Evolutionary conservation across 1,140 invertebrate genomes (phyloP).

Genomic region (Scaptomyza graminum): DNA sequence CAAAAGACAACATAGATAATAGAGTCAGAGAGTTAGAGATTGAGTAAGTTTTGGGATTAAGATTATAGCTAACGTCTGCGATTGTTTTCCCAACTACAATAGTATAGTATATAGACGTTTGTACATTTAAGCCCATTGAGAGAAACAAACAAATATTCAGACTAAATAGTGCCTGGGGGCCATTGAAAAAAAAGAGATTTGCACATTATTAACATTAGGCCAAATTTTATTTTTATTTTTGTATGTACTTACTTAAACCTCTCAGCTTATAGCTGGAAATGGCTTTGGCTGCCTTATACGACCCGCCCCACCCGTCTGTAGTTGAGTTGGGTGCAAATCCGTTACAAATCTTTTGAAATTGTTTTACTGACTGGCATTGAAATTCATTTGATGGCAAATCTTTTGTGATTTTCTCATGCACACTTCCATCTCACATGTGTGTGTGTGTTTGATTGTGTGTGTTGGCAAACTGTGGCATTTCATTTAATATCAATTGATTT

Average conservation of each 20-base stretch:
- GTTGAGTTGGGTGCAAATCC: constrained; percentile 72
- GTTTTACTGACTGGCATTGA: constrained; percentile 64
- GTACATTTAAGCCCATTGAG: constrained; percentile 42
- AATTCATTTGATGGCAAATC: constrained; percentile 70
- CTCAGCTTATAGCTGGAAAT: constrained; percentile 3
- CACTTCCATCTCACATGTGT: constrained; percentile 10
- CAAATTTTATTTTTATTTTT: constrained; percentile 51
- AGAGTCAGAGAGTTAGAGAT: not conserved
- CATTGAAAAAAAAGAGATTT: constrained; percentile 44
- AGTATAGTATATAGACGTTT: too few species aligned
- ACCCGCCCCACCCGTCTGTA: constrained; percentile 10
- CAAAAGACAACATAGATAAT: not conserved
- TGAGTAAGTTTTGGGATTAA: not conserved
- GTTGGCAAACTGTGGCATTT: constrained; percentile 21
- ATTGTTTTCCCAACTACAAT: not conserved
- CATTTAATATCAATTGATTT: constrained; percentile 31
- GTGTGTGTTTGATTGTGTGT: constrained; percentile 24
- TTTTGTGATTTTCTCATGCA: constrained; percentile 42
- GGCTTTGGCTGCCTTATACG: not conserved
- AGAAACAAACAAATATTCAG: constrained; percentile 30
- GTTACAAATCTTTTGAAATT: constrained; percentile 72
- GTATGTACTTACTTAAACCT: constrained; percentile 32
- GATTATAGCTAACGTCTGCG: constrained; percentile 7
- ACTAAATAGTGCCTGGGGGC: constrained; percentile 63
- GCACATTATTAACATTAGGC: constrained; percentile 73